A percentile compares a stretch with the other conserved stretches of the same genome.
phyloP scores from a whole-genome alignment of 1,140 invertebrate species.

The Drosophila ercepeae region DNA sequence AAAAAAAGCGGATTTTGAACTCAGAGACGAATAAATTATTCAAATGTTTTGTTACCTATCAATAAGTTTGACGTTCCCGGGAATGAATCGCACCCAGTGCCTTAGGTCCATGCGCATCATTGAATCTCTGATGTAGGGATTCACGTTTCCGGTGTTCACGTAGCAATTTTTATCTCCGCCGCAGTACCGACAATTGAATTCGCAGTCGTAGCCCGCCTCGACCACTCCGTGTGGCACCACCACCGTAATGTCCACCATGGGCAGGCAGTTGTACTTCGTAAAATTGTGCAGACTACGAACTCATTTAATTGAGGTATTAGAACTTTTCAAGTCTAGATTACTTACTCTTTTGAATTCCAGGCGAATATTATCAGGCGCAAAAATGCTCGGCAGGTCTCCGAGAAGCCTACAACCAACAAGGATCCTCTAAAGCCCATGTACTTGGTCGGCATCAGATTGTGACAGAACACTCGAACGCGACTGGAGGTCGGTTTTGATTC shows the following conservation, averaged over 20 bases:
- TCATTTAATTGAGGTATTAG: not conserved
- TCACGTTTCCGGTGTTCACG: conserved; percentile 20
- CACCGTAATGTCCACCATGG: conserved; percentile 54
- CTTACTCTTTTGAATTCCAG: conserved; percentile 62
- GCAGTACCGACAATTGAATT: conserved; percentile 35
- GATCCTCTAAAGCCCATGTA: conserved; percentile 20
- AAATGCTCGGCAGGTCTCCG: conserved; percentile 41
- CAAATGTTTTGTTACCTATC: conserved; percentile 29
- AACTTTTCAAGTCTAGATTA: not conserved
- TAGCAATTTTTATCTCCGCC: conserved; percentile 17
- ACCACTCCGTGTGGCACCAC: conserved; percentile 41
- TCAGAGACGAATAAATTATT: not conserved
- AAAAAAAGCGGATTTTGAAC: not conserved
- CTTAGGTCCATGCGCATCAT: conserved; percentile 57
- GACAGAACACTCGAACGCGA: conserved; percentile 39
- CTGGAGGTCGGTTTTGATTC: not conserved
- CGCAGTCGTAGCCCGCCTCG: conserved; percentile 52
- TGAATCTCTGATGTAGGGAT: conserved; percentile 50
- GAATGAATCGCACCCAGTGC: conserved; percentile 58
- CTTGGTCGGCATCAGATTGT: conserved; percentile 51
- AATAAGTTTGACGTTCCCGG: conserved; percentile 33
- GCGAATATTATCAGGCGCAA: conserved; percentile 50
- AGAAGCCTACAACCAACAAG: conserved; percentile 49
- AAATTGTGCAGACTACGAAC: conserved; percentile 23
- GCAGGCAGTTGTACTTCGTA: conserved; percentile 46